Conservation (phyloP, 2,797 vertebrate genomes). For the Artibeus jamaicensis region DNA sequence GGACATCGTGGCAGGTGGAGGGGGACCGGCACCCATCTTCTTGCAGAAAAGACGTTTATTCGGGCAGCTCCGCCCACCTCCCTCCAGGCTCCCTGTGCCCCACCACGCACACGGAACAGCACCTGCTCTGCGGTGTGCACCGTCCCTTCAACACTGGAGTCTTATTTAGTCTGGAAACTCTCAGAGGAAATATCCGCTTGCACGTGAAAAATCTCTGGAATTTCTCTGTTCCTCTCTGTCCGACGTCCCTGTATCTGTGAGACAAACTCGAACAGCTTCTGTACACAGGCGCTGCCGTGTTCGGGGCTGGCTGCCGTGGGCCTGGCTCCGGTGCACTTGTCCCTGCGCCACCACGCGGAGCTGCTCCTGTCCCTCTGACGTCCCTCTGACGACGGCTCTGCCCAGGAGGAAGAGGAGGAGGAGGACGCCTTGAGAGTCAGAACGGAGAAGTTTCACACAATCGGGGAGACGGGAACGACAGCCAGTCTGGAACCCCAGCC, state of each 20-base stretch:
- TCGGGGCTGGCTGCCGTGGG: neutral
- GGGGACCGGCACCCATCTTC: accelerated
- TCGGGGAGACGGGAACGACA: neutral
- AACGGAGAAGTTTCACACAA: neutral
- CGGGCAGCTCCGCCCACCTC: neutral
- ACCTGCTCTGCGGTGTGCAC: constrained; percentile 64
- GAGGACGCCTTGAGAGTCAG: neutral
- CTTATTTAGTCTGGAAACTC: constrained; percentile 85
- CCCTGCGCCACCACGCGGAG: neutral
- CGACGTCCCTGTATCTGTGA: constrained; percentile 55
- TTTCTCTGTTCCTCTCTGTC: constrained; percentile 74
- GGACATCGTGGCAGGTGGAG: accelerated
- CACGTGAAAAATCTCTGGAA: constrained; percentile 84
- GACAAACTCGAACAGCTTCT: constrained; percentile 22
- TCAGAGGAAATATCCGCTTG: constrained; percentile 83
- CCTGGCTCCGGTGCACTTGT: neutral
- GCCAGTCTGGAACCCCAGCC: neutral
- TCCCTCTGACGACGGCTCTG: neutral
- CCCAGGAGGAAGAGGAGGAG: neutral
- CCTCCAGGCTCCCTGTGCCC: neutral
- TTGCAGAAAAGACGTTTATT: neutral
- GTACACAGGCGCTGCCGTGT: constrained; percentile 54
- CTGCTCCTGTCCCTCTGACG: neutral
- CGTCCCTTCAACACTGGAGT: constrained; percentile 73
- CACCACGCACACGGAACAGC: neutral